phyloP scores from a whole-genome alignment of 2,888 invertebrate genomes.

The Erebia aethiops region DNA sequence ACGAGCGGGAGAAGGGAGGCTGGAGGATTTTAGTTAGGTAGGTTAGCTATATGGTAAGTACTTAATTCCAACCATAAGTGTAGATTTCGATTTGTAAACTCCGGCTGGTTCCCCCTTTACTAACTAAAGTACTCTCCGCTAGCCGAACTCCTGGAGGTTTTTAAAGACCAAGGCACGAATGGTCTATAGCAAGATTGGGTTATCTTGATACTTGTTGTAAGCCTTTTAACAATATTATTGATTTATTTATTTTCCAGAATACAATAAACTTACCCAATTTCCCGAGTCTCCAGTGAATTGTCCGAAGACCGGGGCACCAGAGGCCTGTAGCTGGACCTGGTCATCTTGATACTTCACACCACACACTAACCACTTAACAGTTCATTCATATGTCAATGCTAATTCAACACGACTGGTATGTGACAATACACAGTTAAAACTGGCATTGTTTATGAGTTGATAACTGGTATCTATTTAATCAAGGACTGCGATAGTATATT shows the following conservation, averaged over 20 bases:
- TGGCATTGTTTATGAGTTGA: slow-evolving; percentile 61
- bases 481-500: slow-evolving; percentile 47
- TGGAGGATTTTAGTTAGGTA: too few relatives aligned
- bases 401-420: slow-evolving; percentile 53
- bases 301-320: slow-evolving; percentile 72
- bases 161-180: background rate
- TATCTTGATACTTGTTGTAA: background rate
- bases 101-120: background rate
- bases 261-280: slow-evolving; percentile 63
- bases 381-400: slow-evolving; percentile 31
- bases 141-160: background rate
- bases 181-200: background rate
- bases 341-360: slow-evolving; percentile 55
- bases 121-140: background rate
- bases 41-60: too few relatives aligned
- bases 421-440: slow-evolving; percentile 55
- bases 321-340: slow-evolving; percentile 74
- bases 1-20: too few relatives aligned
- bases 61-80: too few relatives aligned
- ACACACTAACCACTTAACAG: slow-evolving; percentile 21
- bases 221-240: background rate
- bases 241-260: background rate
- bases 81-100: too few relatives aligned
- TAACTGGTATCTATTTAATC: slow-evolving; percentile 55
- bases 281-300: slow-evolving; percentile 67